These are phyloP conservation scores for Drosophila koepferae DNA, from an alignment of 2,888 invertebrate species.

Conservation along the genomic window DNA sequence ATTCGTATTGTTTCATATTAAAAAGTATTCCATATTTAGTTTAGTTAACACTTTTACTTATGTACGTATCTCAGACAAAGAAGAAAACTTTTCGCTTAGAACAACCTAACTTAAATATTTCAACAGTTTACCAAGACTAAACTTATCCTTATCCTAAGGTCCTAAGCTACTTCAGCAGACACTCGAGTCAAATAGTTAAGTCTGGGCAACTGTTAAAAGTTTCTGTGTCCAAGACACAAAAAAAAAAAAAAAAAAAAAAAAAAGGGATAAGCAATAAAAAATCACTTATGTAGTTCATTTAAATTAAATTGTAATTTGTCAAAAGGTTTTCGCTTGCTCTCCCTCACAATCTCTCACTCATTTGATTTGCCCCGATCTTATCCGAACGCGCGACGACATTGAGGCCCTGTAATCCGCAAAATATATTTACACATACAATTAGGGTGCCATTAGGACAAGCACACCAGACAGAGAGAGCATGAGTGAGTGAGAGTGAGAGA, in stretches of 20 bases:
- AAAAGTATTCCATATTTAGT: too few species aligned
- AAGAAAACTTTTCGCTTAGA: background rate
- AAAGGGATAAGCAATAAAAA: slow-evolving; percentile 58
- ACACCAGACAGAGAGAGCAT: background rate
- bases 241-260: background rate
- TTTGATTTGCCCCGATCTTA: slow-evolving; percentile 51
- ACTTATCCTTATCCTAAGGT: background rate
- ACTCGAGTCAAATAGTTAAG: background rate
- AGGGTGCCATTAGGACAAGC: slow-evolving; percentile 78
- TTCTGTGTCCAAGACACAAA: background rate
- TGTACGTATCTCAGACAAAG: too few species aligned
- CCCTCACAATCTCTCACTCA: background rate
- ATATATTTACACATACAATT: slow-evolving; percentile 85
- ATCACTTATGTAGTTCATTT: slow-evolving; percentile 80
- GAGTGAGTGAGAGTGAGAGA: background rate
- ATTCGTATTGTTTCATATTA: too few species aligned
- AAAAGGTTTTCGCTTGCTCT: slow-evolving; percentile 21
- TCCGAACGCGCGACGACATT: slow-evolving; percentile 69
- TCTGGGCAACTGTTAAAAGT: background rate
- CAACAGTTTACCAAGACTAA: background rate
- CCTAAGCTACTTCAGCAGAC: background rate
- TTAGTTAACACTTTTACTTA: too few species aligned
- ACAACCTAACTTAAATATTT: background rate
- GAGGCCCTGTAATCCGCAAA: slow-evolving; percentile 78
- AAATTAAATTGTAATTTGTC: slow-evolving; percentile 82